These are phyloP conservation scores for Drosophila lacertosa DNA, from an alignment of 1,140 invertebrate genomes.

Conservation along the genomic window DNA sequence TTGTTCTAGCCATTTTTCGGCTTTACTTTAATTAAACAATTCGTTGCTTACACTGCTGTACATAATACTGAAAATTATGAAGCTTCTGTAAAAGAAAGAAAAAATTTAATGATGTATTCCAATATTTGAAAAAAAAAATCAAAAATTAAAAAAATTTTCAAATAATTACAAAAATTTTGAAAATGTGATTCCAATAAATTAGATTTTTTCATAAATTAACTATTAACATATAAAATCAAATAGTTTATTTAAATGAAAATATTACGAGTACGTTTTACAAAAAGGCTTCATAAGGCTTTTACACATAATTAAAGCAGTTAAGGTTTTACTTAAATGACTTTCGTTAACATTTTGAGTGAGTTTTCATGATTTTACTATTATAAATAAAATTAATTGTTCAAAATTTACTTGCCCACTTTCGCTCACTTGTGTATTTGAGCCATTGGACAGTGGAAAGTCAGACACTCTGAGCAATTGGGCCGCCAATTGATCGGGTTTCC, in stretches of 20 bases:
- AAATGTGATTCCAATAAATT: too few relatives aligned
- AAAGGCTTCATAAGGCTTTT: too few relatives aligned
- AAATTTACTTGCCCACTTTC: conserved; percentile 18
- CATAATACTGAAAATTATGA: neutral
- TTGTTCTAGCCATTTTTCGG: conserved; percentile 57
- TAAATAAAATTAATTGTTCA: neutral
- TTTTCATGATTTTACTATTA: too few relatives aligned
- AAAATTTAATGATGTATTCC: neutral
- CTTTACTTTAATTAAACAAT: conserved; percentile 27
- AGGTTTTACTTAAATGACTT: too few relatives aligned
- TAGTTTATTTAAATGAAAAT: too few relatives aligned
- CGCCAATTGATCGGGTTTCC: conserved; percentile 15
- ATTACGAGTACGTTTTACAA: too few relatives aligned
- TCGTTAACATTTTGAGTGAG: too few relatives aligned
- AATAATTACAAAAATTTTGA: neutral
- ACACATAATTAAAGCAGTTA: too few relatives aligned
- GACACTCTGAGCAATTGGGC: neutral
- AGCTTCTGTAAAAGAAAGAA: neutral
- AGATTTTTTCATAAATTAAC: too few relatives aligned
- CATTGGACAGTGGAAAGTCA: conserved; percentile 42
- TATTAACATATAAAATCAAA: too few relatives aligned
- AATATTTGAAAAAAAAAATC: too few relatives aligned
- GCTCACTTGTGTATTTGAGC: conserved; percentile 57
- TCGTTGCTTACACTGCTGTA: conserved; percentile 26
- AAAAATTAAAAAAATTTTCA: neutral